phyloP scores from a whole-genome alignment of 2,113 vertebrate species.

The Atlantisia rogersi region DNA sequence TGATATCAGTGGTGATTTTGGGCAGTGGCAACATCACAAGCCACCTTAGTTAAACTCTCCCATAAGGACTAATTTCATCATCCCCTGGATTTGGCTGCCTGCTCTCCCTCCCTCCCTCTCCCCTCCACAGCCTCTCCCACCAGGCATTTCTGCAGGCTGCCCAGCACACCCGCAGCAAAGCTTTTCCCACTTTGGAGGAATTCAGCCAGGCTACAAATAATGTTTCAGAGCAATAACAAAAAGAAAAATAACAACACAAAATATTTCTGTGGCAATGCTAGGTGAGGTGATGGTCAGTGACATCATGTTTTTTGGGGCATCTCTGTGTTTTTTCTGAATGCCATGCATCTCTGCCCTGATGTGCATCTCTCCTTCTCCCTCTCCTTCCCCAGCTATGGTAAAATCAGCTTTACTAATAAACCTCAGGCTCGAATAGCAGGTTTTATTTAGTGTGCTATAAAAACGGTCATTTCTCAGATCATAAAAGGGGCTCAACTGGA shows the following conservation, averaged over 20 bases:
- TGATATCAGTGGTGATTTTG: fast-evolving
- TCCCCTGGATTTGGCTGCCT: not conserved
- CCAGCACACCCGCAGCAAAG: fast-evolving
- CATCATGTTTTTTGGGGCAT: not conserved
- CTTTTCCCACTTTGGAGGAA: not conserved
- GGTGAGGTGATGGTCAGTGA: not conserved
- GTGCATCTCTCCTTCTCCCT: not conserved
- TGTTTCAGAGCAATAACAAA: not conserved
- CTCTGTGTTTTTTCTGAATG: not conserved
- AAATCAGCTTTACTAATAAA: slow-evolving; percentile 67
- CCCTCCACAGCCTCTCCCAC: not conserved
- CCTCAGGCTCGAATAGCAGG: slow-evolving; percentile 57
- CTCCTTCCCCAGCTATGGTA: not conserved
- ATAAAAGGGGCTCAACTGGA: slow-evolving; percentile 73
- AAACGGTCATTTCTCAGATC: slow-evolving; percentile 76
- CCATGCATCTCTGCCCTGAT: not conserved
- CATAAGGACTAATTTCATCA: not conserved
- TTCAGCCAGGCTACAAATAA: not conserved
- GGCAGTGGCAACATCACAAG: not conserved
- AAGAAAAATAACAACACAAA: not conserved
- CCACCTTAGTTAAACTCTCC: not conserved
- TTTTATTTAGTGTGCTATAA: slow-evolving; percentile 79
- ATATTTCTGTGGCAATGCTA: not conserved
- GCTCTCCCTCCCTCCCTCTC: no score
- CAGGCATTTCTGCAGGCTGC: not conserved